These are phyloP conservation scores for Lanistes nyassanus DNA, from an alignment of 1,140 invertebrate species.

Conservation along the genomic window DNA sequence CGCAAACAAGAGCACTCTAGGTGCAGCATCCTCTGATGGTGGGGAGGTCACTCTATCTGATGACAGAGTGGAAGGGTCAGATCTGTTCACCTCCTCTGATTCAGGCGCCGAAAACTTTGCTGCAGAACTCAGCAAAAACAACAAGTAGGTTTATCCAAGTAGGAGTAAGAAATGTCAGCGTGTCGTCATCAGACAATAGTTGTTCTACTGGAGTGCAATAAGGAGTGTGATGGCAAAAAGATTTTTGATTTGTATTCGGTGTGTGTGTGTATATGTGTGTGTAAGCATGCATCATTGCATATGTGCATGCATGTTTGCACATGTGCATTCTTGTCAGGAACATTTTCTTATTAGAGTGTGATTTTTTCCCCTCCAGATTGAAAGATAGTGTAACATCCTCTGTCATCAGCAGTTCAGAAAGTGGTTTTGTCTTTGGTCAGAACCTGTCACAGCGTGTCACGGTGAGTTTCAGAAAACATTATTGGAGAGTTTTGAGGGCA, in stretches of 20 bases:
- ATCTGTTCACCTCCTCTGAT: slow-evolving; percentile 16
- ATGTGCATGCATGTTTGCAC: not conserved
- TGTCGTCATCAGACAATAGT: too few species aligned
- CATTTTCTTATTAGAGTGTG: too few species aligned
- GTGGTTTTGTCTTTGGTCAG: slow-evolving; percentile 87
- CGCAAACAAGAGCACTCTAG: not conserved
- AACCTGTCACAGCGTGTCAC: slow-evolving; percentile 88
- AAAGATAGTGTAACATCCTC: slow-evolving; percentile 37
- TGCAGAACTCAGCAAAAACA: slow-evolving; percentile 38
- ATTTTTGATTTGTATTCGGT: too few species aligned
- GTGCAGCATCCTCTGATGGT: slow-evolving; percentile 13
- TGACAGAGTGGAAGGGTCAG: slow-evolving; percentile 13
- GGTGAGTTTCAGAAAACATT: slow-evolving; percentile 43
- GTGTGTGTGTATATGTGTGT: not conserved
- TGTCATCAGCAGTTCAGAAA: slow-evolving; percentile 35
- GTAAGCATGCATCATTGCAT: not conserved
- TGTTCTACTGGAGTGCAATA: too few species aligned
- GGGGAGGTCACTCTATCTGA: slow-evolving; percentile 22
- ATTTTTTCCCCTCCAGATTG: slow-evolving; percentile 20
- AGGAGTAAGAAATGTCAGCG: too few species aligned
- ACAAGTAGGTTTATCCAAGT: slow-evolving; percentile 26
- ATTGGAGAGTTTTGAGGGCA: too few species aligned
- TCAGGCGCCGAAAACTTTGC: slow-evolving; percentile 28
- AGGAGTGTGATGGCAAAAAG: too few species aligned
- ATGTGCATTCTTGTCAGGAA: too few species aligned